Evolutionary conservation across 1,140 invertebrate species (phyloP).

Genomic region (Philopotamus ludificatus): DNA sequence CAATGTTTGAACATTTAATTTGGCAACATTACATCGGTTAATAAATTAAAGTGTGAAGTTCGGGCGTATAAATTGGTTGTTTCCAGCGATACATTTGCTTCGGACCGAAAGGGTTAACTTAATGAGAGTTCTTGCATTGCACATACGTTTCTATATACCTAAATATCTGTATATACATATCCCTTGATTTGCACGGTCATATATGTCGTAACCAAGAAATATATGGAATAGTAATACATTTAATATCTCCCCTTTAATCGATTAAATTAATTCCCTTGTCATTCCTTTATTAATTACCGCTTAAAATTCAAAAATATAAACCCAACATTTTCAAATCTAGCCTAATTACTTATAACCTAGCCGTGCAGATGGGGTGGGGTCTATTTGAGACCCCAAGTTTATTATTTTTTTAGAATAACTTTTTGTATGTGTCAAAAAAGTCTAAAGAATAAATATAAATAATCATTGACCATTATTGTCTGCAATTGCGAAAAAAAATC

Average conservation of each 20-base stretch:
- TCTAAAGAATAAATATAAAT: no score
- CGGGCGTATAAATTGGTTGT: constrained; percentile 41
- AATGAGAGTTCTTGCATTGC: constrained; percentile 21
- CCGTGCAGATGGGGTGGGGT: no score
- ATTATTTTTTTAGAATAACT: no score
- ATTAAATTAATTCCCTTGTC: background rate
- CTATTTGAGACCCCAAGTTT: no score
- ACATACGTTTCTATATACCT: constrained; percentile 2
- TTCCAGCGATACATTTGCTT: constrained; percentile 28
- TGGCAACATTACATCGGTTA: constrained; percentile 42
- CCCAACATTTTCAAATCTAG: no score
- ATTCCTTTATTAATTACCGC: background rate
- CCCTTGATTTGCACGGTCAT: background rate
- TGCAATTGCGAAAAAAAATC: no score
- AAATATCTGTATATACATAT: constrained; percentile 1
- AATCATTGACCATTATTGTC: no score
- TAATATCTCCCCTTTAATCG: background rate
- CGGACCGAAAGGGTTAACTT: constrained; percentile 30
- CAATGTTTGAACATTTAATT: constrained; percentile 41
- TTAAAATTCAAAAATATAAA: constrained; percentile 1
- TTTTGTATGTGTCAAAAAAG: no score
- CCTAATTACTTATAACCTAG: no score
- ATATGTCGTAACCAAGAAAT: background rate
- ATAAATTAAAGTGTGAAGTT: constrained; percentile 42
- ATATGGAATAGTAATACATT: background rate